A percentile compares a stretch with the other conserved stretches of the same genome.
Conservation (phyloP, 2,797 vertebrate genomes). For the Nyctibius grandis region DNA sequence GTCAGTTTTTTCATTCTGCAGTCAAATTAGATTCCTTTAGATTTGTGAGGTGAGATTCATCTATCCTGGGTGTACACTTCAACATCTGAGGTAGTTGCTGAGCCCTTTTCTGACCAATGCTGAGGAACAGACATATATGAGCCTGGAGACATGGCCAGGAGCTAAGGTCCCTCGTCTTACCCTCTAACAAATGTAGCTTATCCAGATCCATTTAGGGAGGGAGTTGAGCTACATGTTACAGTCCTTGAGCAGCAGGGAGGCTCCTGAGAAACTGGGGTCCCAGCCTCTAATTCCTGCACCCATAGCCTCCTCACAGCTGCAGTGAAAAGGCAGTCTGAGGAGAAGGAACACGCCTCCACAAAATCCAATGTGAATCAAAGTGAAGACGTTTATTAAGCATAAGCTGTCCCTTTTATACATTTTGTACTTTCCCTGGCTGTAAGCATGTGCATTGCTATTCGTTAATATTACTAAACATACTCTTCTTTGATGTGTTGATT, state of each 20-base stretch:
- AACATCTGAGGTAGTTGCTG: neutral
- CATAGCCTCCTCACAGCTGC: neutral
- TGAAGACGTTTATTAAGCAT: too few species aligned
- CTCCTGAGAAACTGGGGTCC: neutral
- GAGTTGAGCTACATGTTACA: neutral
- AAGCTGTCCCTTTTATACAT: too few species aligned
- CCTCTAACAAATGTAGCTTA: neutral
- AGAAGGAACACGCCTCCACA: too few species aligned
- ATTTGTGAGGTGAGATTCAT: neutral
- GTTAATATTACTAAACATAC: too few species aligned
- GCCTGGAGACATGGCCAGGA: neutral
- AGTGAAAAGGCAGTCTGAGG: neutral
- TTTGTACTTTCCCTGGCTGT: too few species aligned
- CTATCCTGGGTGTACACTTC: neutral
- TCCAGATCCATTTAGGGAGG: neutral
- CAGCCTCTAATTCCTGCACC: neutral
- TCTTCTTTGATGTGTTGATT: too few species aligned
- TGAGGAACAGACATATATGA: neutral
- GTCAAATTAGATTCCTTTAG: neutral
- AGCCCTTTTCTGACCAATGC: neutral
- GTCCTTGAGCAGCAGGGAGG: neutral
- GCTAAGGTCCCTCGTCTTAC: neutral
- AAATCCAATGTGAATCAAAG: too few species aligned
- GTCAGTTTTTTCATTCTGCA: neutral
- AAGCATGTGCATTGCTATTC: too few species aligned